Base-by-base conservation (phyloP, 2,113 vertebrate genomes). In the Phocoena phocoena region DNA sequence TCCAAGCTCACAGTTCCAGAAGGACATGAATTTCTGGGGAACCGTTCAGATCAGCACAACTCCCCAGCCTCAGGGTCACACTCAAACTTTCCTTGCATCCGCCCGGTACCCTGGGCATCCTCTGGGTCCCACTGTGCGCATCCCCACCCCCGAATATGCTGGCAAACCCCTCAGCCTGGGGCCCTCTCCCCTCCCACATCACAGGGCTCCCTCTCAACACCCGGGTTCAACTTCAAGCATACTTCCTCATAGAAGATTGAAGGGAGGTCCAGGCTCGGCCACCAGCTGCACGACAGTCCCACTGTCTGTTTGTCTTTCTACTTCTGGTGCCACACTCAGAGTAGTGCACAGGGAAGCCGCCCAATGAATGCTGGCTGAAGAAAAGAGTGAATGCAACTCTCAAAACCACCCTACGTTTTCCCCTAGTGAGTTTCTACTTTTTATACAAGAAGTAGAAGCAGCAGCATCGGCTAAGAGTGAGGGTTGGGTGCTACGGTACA, bases 291-390 rank as follows among this genome's bases (percentile, higher is more conserved):
- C 10, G 8, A 26, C n/a, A 21, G 31, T 38, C 55, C 13, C 5
- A 6, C 0, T 11, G 1, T 26, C 9, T 17, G 38, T 2, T 26
- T 11, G 18, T 3, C 44, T n/a, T 28, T 84, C 33, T 15, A 2
- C 31, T 21, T 67, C 20, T 21, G 28, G 62, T 17, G 1, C 5
- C 2, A 3, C 3, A 2, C 7, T 1, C 33, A 47, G 44, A 41
- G 15, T 1, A 1, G 25, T 17, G 14, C 12, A 0, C 0, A 5
- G 2, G 26, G 44, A 31, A 44, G 20, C 44, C 13, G 2, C 13
- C 47, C 47, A 6, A 1, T 1, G 55, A 26, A 47, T 8, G 25
- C 41, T 44, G 74, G 53, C 62, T 63, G 44, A 25, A 50, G 36
- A 73, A 47, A 58, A 2, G 8, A 28, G 1, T 8, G 11, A 47